phyloP scores from a whole-genome alignment of 2,888 invertebrate genomes.

The Harpalus rubripes region DNA sequence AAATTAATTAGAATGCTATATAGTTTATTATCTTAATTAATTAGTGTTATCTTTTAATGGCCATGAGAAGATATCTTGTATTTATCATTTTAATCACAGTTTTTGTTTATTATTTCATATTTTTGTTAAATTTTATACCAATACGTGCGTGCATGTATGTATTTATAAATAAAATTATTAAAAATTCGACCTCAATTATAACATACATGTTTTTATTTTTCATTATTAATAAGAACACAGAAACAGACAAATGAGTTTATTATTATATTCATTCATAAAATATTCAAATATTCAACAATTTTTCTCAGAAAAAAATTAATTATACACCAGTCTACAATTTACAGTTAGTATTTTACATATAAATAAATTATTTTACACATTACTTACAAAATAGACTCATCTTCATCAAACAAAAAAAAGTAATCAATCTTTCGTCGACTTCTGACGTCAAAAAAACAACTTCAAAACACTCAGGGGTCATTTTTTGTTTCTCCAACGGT shows the following conservation, averaged over 20 bases:
- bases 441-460: background rate
- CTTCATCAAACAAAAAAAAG: background rate
- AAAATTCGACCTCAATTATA: slow-evolving; percentile 10
- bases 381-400: slow-evolving; percentile 2
- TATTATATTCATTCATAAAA: background rate
- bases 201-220: background rate
- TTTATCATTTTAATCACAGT: slow-evolving; percentile 40
- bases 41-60: slow-evolving; percentile 43
- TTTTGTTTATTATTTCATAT: slow-evolving; percentile 50
- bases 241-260: background rate
- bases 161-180: slow-evolving; percentile 31
- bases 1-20: slow-evolving; percentile 8
- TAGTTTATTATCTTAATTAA: slow-evolving; percentile 27
- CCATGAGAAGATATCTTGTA: slow-evolving; percentile 62
- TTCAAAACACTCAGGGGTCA: slow-evolving; percentile 25
- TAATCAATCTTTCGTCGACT: slow-evolving; percentile 22
- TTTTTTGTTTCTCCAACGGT: slow-evolving; percentile 26
- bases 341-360: slow-evolving; percentile 17
- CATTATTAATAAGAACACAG: background rate
- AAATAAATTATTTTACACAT: slow-evolving; percentile 10
- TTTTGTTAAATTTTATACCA: slow-evolving; percentile 3
- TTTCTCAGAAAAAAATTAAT: background rate
- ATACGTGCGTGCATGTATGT: slow-evolving; percentile 11
- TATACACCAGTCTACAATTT: background rate
- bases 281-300: too few relatives aligned